phyloP scores from a whole-genome alignment of 53 echinoderm and acorn worm species.

The Henricia sp. region DNA sequence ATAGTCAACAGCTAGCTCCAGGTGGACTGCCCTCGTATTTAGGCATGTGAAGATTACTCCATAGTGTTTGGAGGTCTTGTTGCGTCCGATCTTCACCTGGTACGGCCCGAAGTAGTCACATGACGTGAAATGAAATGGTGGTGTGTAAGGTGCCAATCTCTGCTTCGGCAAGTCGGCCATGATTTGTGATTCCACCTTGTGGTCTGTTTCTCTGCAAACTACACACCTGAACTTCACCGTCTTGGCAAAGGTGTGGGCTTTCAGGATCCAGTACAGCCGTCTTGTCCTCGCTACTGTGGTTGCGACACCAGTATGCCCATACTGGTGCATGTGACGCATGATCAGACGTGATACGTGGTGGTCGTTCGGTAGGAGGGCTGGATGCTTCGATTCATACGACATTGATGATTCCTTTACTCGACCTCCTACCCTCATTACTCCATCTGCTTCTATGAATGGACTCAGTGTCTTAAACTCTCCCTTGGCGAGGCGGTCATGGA shows the following conservation, averaged over 20 bases:
- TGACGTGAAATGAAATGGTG: constrained; percentile 42
- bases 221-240: constrained; percentile 65
- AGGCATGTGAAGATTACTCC: constrained; percentile 72
- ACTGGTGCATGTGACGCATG: constrained; percentile 50
- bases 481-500: constrained; percentile 20
- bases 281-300: constrained; percentile 62
- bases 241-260: constrained; percentile 57
- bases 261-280: constrained; percentile 70
- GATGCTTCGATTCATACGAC: constrained; percentile 64
- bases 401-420: constrained; percentile 22
- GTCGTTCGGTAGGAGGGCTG: constrained; percentile 61
- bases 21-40: constrained; percentile 71
- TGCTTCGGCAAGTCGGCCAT: constrained; percentile 52
- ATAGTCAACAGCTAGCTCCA: constrained; percentile 63
- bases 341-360: constrained; percentile 54
- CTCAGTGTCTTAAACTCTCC: constrained; percentile 39
- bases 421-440: constrained; percentile 32
- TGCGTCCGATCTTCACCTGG: constrained; percentile 47
- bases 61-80: constrained; percentile 63
- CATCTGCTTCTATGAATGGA: constrained; percentile 23
- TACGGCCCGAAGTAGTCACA: constrained; percentile 70
- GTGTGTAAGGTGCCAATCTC: constrained; percentile 56
- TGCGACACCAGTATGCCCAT: constrained; percentile 63
- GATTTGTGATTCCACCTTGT: constrained; percentile 34
- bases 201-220: constrained; percentile 32